phyloP scores from a whole-genome alignment of 2,113 vertebrate genomes.

The Pitta sordida region DNA sequence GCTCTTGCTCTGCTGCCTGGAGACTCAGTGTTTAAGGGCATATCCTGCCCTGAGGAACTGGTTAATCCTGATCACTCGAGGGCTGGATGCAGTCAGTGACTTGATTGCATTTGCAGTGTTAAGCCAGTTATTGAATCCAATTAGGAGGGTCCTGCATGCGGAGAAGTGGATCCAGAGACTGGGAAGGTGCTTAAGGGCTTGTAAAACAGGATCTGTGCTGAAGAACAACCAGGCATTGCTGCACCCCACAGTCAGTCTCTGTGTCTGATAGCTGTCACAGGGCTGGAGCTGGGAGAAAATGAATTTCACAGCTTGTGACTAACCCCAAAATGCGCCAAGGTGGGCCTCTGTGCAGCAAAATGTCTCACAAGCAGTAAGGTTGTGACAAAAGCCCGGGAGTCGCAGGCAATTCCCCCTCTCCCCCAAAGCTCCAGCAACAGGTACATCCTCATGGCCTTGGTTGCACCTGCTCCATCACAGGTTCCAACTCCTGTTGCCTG shows the following conservation, averaged over 20 bases:
- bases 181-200: background rate
- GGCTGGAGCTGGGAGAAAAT: background rate
- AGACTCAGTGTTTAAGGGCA: background rate
- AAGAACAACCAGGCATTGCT: background rate
- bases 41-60: background rate
- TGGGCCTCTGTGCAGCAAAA: background rate
- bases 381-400: background rate
- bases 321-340: background rate
- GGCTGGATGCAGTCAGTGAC: background rate
- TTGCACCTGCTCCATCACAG: background rate
- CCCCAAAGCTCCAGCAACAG: background rate
- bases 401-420: background rate
- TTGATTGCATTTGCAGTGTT: background rate
- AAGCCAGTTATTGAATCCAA: background rate
- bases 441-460: rapidly evolving
- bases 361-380: background rate
- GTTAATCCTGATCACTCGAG: background rate
- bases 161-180: background rate
- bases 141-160: background rate
- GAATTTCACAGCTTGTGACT: background rate
- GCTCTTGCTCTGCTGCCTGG: background rate
- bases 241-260: background rate
- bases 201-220: background rate
- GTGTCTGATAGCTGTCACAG: background rate
- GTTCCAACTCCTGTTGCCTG: background rate